Base-by-base conservation (phyloP, 2,888 invertebrate genomes). In the Neria commutata region DNA sequence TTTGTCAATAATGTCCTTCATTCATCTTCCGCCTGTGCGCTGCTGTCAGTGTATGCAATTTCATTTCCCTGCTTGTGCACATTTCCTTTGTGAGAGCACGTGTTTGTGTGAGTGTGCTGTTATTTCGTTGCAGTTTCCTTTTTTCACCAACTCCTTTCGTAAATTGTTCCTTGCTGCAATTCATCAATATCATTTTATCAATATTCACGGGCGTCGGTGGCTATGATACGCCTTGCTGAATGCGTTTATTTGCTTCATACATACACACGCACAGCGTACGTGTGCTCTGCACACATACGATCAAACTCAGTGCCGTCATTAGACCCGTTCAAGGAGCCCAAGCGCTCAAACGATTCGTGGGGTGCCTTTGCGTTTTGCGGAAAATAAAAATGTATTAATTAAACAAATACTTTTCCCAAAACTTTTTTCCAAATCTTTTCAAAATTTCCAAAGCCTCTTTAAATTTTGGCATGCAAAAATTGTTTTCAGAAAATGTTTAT, bases 171-270 rank as follows among this genome's bases (percentile, higher is more conserved):
- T 51, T 65, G 61, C 60, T 66, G 75, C 76, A 77, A 77, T 77
- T 77, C 77, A 77, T 77, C 76, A 76, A 77, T 77, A 76, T 76
- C 76, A 73, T 77, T 76, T 76, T 76, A 75, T 76, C 76, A 76
- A 76, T 75, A 76, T 77, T 73, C 77, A 74, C 72, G 70, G 62
- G n/a, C n/a, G n/a, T n/a, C n/a, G n/a, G n/a, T n/a, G n/a, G n/a
- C n/a, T n/a, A n/a, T n/a, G n/a, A n/a, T 29, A 21, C 11, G 8
- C 5, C 21, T 5, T 21, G n/a, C 19, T 24, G 11, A 11, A 23
- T 46, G 21, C 23, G 46, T 46, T 46, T 11, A 11, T 21, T 46
- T 62, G 63, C 61, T 61, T 58, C 54, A 54, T 59, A 46, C 50
- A 37, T 47, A 23, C 48, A 37, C 37, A n/a, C 37, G n/a, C 37